Percentiles rank a stretch among this genome's conserved stretches.
phyloP scores from a whole-genome alignment of 2,113 vertebrate species.

The Cercopithecus mona region DNA sequence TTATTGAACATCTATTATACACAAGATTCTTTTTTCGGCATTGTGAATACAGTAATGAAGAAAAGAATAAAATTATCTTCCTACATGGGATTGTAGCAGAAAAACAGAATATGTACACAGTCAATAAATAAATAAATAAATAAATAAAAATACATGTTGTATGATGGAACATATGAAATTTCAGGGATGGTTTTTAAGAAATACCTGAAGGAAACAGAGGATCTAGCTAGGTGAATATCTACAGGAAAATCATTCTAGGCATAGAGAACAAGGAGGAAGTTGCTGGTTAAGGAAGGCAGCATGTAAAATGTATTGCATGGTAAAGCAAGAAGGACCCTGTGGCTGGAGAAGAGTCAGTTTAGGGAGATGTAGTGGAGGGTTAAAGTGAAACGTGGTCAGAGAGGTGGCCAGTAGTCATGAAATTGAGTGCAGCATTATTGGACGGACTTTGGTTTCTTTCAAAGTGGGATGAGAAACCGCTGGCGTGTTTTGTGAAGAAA shows the following conservation, averaged over 20 bases:
- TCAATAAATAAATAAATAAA: not conserved
- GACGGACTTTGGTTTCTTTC: not conserved
- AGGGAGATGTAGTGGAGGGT: accelerated
- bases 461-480: not conserved
- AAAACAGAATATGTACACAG: not conserved
- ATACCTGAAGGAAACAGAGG: not conserved
- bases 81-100: not conserved
- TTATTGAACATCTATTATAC: not conserved
- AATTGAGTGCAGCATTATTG: not conserved
- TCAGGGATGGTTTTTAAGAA: not conserved
- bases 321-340: not conserved
- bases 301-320: accelerated
- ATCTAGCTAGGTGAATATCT: not conserved
- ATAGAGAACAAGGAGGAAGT: not conserved
- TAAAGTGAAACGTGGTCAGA: not conserved
- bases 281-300: no score
- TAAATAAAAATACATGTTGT: not conserved
- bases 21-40: not conserved
- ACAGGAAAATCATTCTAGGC: not conserved
- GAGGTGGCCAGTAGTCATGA: not conserved
- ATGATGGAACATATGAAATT: not conserved
- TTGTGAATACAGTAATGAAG: not conserved
- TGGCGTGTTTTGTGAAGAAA: not conserved
- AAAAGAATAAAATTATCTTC: not conserved
- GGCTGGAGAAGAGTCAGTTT: not conserved